Conservation (phyloP, 1,140 invertebrate genomes). For the Calosoma granatense region DNA sequence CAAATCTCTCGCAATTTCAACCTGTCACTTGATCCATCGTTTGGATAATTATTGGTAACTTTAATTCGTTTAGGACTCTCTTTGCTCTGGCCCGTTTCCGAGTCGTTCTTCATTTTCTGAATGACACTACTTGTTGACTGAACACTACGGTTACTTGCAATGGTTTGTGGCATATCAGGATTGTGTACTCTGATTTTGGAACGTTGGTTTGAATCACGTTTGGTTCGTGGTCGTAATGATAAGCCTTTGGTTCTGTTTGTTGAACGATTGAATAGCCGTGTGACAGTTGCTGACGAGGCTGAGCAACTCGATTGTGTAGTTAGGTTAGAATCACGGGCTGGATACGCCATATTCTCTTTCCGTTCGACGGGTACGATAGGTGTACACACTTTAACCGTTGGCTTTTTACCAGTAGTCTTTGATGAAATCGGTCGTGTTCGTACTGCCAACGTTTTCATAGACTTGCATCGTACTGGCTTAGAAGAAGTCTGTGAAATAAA, state of each 20-base stretch:
- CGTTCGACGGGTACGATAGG: conserved; percentile 23
- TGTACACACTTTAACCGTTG: conserved; percentile 16
- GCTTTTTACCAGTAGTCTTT: conserved; percentile 21
- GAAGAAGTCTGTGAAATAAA: conserved; percentile 21
- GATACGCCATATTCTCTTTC: conserved; percentile 24
- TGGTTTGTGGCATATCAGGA: not conserved
- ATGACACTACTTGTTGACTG: not conserved
- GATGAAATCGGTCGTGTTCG: conserved; percentile 21
- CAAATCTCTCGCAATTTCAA: conserved; percentile 27
- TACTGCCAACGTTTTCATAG: conserved; percentile 19
- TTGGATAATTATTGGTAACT: conserved; percentile 2
- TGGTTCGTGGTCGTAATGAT: conserved; percentile 12
- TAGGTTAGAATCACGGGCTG: conserved; percentile 6
- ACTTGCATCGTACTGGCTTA: conserved; percentile 21
- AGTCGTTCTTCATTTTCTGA: conserved; percentile 12
- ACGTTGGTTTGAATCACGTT: conserved; percentile 5
- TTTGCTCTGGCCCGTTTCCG: conserved; percentile 14
- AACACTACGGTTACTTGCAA: conserved; percentile 10
- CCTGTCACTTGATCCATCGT: not conserved
- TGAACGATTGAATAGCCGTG: not conserved
- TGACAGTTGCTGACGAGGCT: not conserved
- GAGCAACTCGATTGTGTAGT: conserved; percentile 27
- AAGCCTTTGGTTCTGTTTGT: not conserved
- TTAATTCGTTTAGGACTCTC: conserved; percentile 10
- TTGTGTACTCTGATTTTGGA: conserved; percentile 12